These are phyloP conservation scores for Acomys russatus DNA, from an alignment of 2,797 vertebrate species.

Conservation along the genomic window DNA sequence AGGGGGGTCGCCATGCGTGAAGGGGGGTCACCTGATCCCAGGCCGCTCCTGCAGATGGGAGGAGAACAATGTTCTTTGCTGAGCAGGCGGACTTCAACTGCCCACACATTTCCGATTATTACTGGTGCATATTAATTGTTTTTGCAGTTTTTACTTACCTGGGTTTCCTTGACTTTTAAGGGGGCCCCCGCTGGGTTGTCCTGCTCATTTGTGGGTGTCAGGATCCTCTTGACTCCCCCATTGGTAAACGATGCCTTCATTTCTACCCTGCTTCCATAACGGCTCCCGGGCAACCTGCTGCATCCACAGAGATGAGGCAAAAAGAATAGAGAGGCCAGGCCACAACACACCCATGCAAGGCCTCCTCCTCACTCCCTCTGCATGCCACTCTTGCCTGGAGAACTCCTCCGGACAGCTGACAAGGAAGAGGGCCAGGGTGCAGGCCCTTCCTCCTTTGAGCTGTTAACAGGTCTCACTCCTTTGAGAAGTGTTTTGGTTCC, in stretches of 20 bases:
- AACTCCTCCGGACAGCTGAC: background rate
- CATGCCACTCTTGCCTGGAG: background rate
- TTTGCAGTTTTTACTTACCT: background rate
- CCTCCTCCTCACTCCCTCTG: background rate
- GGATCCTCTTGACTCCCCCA: background rate
- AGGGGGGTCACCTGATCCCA: background rate
- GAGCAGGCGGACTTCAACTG: background rate
- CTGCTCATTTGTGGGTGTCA: rapidly evolving
- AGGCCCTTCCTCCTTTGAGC: background rate
- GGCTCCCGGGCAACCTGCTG: background rate
- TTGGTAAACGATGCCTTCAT: background rate
- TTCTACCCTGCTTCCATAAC: background rate
- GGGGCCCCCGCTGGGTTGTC: rapidly evolving
- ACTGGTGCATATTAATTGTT: background rate
- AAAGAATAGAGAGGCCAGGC: background rate
- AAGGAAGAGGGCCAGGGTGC: background rate
- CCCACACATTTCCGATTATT: background rate
- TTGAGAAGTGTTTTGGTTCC: background rate
- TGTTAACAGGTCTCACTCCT: background rate
- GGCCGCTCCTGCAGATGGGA: background rate
- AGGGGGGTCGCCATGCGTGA: background rate
- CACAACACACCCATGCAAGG: background rate
- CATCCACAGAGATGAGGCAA: slow-evolving; percentile 10
- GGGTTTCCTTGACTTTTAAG: background rate
- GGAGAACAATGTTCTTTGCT: background rate